Conservation (phyloP, 2,113 vertebrate genomes). For the Nymphicus hollandicus region DNA sequence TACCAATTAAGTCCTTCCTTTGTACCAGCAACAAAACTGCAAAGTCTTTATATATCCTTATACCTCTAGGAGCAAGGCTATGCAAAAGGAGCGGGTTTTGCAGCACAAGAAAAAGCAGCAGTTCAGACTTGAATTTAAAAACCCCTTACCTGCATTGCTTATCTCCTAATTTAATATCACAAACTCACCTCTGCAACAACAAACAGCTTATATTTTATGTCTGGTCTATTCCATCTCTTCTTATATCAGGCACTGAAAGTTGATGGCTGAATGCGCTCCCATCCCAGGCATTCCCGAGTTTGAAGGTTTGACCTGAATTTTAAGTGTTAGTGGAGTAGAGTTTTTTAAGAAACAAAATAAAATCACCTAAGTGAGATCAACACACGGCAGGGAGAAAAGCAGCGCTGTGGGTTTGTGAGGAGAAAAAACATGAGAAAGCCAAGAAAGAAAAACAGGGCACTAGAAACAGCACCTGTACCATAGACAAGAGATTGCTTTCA, state of each 20-base stretch:
- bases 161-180: background rate
- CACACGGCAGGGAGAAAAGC: background rate
- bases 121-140: background rate
- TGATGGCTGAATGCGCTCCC: background rate
- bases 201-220: background rate
- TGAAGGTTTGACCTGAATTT: background rate
- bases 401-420: background rate
- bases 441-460: background rate
- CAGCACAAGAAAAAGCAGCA: background rate
- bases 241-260: background rate
- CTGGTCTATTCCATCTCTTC: background rate
- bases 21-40: background rate
- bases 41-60: background rate
- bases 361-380: background rate
- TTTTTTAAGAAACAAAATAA: background rate
- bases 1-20: background rate
- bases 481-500: background rate
- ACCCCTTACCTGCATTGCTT: background rate
- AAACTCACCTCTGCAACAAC: background rate
- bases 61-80: background rate
- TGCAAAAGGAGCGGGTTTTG: background rate
- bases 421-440: background rate
- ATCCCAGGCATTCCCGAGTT: background rate
- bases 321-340: background rate
- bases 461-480: fast-evolving